These are phyloP conservation scores for Urocynchramus pylzowi DNA, from an alignment of 2,113 vertebrate species.

Conservation along the genomic window DNA sequence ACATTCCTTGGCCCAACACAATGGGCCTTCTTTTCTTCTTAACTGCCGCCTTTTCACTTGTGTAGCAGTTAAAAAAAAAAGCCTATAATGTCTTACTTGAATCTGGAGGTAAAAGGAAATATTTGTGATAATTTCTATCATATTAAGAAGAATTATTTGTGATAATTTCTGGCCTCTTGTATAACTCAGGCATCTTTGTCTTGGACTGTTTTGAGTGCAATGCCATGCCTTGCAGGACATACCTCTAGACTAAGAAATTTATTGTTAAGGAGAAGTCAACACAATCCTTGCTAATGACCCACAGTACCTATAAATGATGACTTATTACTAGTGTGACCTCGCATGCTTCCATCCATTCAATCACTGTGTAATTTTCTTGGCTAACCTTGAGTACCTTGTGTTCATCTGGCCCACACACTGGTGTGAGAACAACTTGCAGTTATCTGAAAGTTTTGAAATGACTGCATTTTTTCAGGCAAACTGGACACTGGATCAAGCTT, in stretches of 20 bases:
- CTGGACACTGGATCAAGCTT: not conserved
- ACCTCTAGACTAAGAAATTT: not conserved
- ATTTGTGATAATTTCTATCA: not conserved
- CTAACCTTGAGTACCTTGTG: not conserved
- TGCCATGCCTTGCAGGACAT: not conserved
- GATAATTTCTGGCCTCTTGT: not conserved
- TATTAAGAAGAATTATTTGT: not conserved
- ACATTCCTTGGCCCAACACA: not conserved
- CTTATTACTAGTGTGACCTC: not conserved
- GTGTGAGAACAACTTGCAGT: not conserved
- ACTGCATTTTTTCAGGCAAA: not conserved
- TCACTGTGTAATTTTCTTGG: not conserved
- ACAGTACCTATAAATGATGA: not conserved
- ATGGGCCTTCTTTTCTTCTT: too few species aligned
- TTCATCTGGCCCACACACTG: not conserved
- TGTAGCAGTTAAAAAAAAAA: not conserved
- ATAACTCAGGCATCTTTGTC: not conserved
- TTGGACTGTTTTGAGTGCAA: not conserved
- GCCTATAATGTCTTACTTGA: not conserved
- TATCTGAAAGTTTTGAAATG: not conserved
- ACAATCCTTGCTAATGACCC: not conserved
- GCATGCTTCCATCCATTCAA: not conserved
- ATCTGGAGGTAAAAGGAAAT: not conserved
- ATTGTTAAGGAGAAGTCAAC: not conserved
- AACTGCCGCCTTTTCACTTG: not conserved